Conservation (phyloP, 2,888 invertebrate species). For the Caenorhabditis wallacei region DNA sequence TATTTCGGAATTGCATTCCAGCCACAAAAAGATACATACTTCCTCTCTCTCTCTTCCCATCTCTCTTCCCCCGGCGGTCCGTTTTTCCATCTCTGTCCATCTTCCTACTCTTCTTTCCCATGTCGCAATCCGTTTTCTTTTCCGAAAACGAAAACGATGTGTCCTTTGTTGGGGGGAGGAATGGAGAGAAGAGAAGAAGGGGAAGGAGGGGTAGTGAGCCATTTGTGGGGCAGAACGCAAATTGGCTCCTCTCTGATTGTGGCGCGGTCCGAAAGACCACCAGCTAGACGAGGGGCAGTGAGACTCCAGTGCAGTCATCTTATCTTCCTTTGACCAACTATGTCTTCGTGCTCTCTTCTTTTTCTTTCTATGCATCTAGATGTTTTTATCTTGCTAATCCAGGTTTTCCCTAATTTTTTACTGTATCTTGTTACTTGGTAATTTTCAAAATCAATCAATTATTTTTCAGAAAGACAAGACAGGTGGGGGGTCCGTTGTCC, state of each 20-base stretch:
- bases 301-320: constrained; percentile 46
- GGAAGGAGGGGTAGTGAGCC: constrained; percentile 24
- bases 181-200: background rate
- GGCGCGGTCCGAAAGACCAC: constrained; percentile 43
- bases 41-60: constrained; percentile 15
- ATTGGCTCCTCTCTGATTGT: constrained; percentile 64
- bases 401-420: background rate
- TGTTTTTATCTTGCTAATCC: no score
- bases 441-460: background rate
- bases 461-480: constrained; percentile 11
- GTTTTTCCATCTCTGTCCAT: constrained; percentile 37
- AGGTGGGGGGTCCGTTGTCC: constrained; percentile 4
- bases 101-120: constrained; percentile 34
- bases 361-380: no score
- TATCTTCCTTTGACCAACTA: constrained; percentile 55
- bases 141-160: constrained; percentile 51
- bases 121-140: constrained; percentile 38
- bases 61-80: constrained; percentile 30
- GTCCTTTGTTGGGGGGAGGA: constrained; percentile 47
- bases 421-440: no score
- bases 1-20: constrained; percentile 45
- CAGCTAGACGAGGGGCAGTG: background rate
- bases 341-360: constrained; percentile 51
- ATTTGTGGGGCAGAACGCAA: constrained; percentile 60
- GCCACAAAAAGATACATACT: constrained; percentile 16